A percentile compares a stretch with the other conserved stretches of the same genome.
Evolutionary conservation across 2,113 vertebrate genomes (phyloP).

Genomic region (Ondatra zibethicus): DNA sequence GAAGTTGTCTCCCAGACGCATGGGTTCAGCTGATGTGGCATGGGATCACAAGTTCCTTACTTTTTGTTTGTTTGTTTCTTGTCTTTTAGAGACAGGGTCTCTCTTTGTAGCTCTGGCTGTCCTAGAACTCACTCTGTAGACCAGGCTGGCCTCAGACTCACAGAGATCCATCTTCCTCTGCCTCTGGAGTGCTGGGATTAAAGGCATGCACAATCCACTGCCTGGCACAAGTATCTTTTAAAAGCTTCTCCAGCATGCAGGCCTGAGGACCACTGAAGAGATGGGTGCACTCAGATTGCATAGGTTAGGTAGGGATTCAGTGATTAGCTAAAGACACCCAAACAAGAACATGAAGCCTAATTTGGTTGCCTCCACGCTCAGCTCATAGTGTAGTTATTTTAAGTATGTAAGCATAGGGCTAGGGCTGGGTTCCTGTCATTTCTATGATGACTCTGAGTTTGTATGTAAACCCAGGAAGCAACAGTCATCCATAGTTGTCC

Average conservation of each 20-base stretch:
- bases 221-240: too few species aligned
- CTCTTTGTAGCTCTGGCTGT: neutral
- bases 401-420: neutral
- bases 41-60: too few species aligned
- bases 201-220: neutral
- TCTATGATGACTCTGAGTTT: constrained; percentile 18
- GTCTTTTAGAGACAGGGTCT: neutral
- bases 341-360: neutral
- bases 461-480: constrained; percentile 5
- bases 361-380: neutral
- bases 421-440: neutral
- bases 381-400: neutral
- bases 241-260: neutral
- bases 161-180: neutral
- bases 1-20: neutral
- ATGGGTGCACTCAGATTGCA: neutral
- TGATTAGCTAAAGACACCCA: constrained; percentile 10
- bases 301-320: neutral
- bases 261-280: neutral
- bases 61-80: neutral
- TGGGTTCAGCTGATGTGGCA: neutral
- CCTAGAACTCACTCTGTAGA: neutral
- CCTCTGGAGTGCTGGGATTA: neutral
- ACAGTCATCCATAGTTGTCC: neutral
- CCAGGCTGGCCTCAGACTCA: neutral